A percentile compares a stretch with the other conserved stretches of the same genome.
Evolutionary conservation across 2,888 invertebrate species (phyloP).

Genomic region (Hipparchia semele): DNA sequence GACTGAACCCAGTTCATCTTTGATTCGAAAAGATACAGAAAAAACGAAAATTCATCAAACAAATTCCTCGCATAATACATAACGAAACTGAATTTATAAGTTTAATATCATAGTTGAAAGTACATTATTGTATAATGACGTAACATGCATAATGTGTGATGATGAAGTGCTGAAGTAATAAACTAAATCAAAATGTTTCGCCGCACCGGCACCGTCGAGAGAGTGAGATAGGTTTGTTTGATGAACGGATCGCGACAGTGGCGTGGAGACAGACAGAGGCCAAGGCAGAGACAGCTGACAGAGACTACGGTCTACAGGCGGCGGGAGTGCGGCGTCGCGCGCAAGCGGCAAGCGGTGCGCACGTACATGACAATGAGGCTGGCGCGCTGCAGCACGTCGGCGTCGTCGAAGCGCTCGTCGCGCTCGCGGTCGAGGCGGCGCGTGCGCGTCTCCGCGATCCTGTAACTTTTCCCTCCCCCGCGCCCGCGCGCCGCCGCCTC

Average conservation of each 20-base stretch:
- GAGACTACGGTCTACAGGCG: background rate
- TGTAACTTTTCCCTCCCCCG: slow-evolving; percentile 69
- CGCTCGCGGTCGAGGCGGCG: slow-evolving; percentile 80
- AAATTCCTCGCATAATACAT: slow-evolving; percentile 46
- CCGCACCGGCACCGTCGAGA: background rate
- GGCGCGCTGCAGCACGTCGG: slow-evolving; percentile 92
- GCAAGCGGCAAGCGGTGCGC: slow-evolving; percentile 46
- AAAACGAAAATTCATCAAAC: slow-evolving; percentile 70
- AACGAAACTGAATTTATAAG: background rate
- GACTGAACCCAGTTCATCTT: slow-evolving; percentile 46
- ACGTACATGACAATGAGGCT: slow-evolving; percentile 95
- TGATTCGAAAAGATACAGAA: slow-evolving; percentile 53
- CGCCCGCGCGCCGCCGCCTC: slow-evolving; percentile 53
- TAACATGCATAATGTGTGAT: slow-evolving; percentile 15
- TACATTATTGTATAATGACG: background rate
- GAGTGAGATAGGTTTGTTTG: slow-evolving; percentile 28
- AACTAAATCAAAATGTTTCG: slow-evolving; percentile 11
- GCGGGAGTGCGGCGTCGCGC: slow-evolving; percentile 36
- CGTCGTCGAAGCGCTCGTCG: slow-evolving; percentile 87
- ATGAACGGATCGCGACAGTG: slow-evolving; percentile 33
- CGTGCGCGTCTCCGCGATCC: slow-evolving; percentile 75
- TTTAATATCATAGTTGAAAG: no score
- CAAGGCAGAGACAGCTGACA: slow-evolving; percentile 17
- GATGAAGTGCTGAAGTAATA: slow-evolving; percentile 1
- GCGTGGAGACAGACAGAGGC: slow-evolving; percentile 16